phyloP scores from a whole-genome alignment of 2,888 invertebrate species.

The Drymonia ruficornis region DNA sequence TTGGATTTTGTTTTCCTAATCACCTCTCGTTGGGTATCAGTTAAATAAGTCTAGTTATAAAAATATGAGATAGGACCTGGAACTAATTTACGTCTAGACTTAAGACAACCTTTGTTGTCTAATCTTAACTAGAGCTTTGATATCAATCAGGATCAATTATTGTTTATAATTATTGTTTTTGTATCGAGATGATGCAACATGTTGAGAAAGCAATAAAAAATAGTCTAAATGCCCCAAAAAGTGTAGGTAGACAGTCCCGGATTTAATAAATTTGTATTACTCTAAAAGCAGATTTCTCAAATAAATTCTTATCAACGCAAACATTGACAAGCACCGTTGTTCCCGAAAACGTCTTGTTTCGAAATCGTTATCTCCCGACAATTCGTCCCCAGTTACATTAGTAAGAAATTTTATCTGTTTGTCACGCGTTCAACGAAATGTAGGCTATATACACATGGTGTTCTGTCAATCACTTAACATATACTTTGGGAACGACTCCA shows the following conservation, averaged over 20 bases:
- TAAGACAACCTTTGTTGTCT: too few relatives aligned
- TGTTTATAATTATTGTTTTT: too few relatives aligned
- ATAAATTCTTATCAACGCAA: slow-evolving; percentile 52
- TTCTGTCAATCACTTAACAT: slow-evolving; percentile 54
- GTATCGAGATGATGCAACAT: too few relatives aligned
- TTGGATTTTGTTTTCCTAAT: slow-evolving; percentile 5
- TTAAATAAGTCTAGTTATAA: background rate
- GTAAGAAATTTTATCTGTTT: slow-evolving; percentile 63
- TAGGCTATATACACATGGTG: slow-evolving; percentile 39
- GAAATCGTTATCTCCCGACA: slow-evolving; percentile 58
- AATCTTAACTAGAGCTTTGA: too few relatives aligned
- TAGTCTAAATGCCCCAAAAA: background rate
- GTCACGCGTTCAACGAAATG: slow-evolving; percentile 58
- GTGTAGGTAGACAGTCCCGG: slow-evolving; percentile 3
- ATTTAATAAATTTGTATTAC: slow-evolving; percentile 4
- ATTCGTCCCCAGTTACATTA: slow-evolving; percentile 59
- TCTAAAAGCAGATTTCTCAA: slow-evolving; percentile 7
- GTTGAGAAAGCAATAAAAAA: too few relatives aligned
- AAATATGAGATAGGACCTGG: slow-evolving; percentile 11
- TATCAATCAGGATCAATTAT: too few relatives aligned
- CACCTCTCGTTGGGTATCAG: slow-evolving; percentile 6
- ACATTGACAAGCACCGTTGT: slow-evolving; percentile 52
- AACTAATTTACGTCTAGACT: too few relatives aligned
- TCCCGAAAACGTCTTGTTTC: slow-evolving; percentile 52
- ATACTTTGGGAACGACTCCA: slow-evolving; percentile 24